Conservation (phyloP, 2,797 vertebrate genomes). For the Petrocephalus sullivani region DNA sequence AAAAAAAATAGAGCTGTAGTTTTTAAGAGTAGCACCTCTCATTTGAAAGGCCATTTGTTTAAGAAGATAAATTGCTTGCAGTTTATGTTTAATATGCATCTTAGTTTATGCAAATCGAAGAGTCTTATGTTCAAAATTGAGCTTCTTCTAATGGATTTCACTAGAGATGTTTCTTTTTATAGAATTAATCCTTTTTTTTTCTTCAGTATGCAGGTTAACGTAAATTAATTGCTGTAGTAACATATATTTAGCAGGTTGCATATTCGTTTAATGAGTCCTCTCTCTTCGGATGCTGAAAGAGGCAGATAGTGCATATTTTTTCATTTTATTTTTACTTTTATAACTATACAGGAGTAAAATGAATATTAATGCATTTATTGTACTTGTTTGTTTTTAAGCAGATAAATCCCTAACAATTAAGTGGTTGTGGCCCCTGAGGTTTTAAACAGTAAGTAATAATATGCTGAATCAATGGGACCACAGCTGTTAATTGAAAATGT, state of each 20-base stretch:
- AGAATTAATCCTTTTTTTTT: neutral
- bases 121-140: neutral
- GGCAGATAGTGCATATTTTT: neutral
- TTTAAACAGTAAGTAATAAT: conserved; percentile 21
- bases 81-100: neutral
- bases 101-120: neutral
- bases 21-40: neutral
- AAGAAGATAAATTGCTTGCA: neutral
- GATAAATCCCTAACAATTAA: conserved; percentile 22
- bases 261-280: neutral
- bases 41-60: neutral
- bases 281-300: neutral
- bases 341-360: neutral
- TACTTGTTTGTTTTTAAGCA: conserved; percentile 17
- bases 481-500: conserved; percentile 22
- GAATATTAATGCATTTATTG: neutral
- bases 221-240: neutral
- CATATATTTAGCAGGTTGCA: neutral
- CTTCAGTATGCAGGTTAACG: neutral
- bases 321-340: neutral
- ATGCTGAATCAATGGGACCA: neutral
- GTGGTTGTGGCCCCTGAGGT: conserved; percentile 14
- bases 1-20: neutral
- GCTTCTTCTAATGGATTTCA: neutral
- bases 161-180: neutral